phyloP scores from a whole-genome alignment of 2,113 vertebrate genomes.

The Uria lomvia region DNA sequence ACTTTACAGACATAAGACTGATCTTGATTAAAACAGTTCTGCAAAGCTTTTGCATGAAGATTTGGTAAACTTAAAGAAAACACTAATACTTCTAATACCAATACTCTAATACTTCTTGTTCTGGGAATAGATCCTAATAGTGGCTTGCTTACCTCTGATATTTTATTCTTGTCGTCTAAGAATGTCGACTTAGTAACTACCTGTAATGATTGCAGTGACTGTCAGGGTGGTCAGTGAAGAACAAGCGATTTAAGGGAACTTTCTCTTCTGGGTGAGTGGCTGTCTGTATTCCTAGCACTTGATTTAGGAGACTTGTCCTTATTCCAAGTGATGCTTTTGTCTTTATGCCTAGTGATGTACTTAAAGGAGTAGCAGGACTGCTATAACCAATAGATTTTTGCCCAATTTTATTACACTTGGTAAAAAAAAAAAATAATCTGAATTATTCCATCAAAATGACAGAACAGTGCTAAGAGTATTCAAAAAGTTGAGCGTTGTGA shows the following conservation, averaged over 20 bases:
- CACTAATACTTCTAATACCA: too few species aligned
- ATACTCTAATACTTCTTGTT: background rate
- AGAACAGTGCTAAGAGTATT: background rate
- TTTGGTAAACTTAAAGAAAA: background rate
- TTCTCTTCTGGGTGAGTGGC: background rate
- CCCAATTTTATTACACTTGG: background rate
- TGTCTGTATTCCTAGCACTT: background rate
- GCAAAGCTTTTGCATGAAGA: background rate
- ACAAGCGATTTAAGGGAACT: background rate
- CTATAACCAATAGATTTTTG: background rate
- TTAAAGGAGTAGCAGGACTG: background rate
- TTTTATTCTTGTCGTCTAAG: background rate
- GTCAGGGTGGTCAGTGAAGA: background rate
- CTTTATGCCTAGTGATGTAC: background rate
- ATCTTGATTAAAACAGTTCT: background rate
- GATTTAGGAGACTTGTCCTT: background rate
- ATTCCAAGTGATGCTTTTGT: background rate
- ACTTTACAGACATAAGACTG: background rate
- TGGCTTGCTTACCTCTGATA: background rate
- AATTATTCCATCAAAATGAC: background rate
- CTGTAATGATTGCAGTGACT: background rate
- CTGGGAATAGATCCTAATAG: background rate
- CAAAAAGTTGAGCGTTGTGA: background rate
- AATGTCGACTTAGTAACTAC: background rate
- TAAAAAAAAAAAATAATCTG: background rate